Base-by-base conservation (phyloP, 2,113 vertebrate genomes). In the Carassius auratus region DNA sequence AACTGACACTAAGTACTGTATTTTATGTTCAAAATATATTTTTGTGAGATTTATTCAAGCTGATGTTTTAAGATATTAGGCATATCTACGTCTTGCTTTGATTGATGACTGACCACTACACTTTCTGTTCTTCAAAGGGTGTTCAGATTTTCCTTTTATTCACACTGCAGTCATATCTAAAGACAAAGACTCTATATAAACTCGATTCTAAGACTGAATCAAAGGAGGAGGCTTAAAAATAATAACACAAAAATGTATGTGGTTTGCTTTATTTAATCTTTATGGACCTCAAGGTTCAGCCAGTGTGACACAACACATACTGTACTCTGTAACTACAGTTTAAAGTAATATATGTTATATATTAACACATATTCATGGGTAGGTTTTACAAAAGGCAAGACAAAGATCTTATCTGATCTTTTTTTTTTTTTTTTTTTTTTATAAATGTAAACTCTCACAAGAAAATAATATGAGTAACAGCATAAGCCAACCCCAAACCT, bases 121-220 rank as follows among this genome's bases (percentile, higher is more conserved):
- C 50, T 23, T 73, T 23, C 7, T 14, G 68, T 5, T 3, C 3
- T 52, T 57, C 76, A 38, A 84, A 93, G 93, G 93, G 92, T 0
- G 15, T 93, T 21, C 92, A 92, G 87, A 91, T 93, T 8, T 93
- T 93, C 81, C 33, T 93, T 64, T 66, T 93, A 5, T 91, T 93
- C 86, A 92, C 92, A 45, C 77, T 80, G n/a, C 42, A 9, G 33
- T 15, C 77, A 9, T 26, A 45, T 9, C 33, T 80, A 42, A 62
- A 30, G 57, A 26, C 38, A n/a, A 64, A 36, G 26, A 3, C 57
- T 17, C 57, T 7, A 15, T 1, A 62, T 45, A 80, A 80, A 23
- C 13, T 62, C 33, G 57, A 62, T 80, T 61, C 52, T 19, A 61
- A 78, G 10, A 45, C 57, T 45, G 21, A 62, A 64, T 45, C 77